Percentiles rank a stretch among this genome's conserved stretches.
Conservation (phyloP, 2,888 invertebrate genomes). For the Gasteruption jaculator region DNA sequence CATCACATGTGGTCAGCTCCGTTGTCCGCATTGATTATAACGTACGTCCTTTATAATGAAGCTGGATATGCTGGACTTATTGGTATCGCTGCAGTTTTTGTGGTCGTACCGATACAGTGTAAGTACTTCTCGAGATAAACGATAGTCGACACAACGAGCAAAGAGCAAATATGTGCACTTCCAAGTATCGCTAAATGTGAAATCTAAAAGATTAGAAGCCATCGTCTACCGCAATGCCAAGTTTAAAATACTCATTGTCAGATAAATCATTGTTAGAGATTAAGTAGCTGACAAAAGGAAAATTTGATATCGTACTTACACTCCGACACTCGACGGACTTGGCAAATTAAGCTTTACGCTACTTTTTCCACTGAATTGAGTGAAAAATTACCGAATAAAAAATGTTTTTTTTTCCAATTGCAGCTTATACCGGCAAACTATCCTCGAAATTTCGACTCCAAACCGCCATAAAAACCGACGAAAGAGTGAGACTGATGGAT, state of each 20-base stretch:
- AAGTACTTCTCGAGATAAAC: conserved; percentile 32
- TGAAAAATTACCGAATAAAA: too few species aligned
- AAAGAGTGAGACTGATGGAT: conserved; percentile 73
- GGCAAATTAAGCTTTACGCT: too few species aligned
- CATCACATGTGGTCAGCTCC: conserved; percentile 92
- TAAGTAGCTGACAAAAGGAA: too few species aligned
- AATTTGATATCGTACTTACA: too few species aligned
- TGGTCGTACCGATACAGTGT: conserved; percentile 86
- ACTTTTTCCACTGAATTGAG: too few species aligned
- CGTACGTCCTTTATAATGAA: conserved; percentile 72
- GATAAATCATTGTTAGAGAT: too few species aligned
- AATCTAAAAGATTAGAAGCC: too few species aligned
- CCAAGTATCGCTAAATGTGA: too few species aligned
- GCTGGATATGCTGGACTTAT: conserved; percentile 74
- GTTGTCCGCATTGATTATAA: conserved; percentile 63
- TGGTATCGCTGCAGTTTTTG: conserved; percentile 76
- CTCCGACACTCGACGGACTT: too few species aligned
- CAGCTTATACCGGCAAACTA: conserved; percentile 48
- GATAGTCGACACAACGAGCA: not conserved
- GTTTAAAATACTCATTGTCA: too few species aligned
- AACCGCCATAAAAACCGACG: conserved; percentile 64
- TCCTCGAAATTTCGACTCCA: conserved; percentile 53
- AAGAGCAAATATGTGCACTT: not conserved
- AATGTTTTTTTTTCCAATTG: too few species aligned
- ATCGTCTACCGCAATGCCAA: too few species aligned